Base-by-base conservation (phyloP, 2,797 vertebrate genomes). In the Acrocephalus scirpaceus region DNA sequence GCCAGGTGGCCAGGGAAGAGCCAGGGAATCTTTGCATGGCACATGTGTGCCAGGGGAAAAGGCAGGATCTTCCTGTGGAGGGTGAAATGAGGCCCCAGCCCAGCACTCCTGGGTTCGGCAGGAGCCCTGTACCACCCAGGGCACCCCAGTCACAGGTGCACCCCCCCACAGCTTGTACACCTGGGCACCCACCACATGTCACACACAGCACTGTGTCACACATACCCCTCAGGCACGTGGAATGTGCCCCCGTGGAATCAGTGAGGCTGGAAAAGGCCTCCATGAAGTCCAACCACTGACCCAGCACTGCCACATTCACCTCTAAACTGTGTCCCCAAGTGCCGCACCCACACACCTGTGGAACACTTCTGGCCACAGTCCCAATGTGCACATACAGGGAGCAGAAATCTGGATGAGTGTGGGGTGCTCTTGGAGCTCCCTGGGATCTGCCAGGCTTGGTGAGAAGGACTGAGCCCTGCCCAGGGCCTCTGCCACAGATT, bases 401-500 rank as follows among this genome's bases (percentile, higher is more conserved):
- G 34, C 32, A 88, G 72, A 62, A 58, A 40, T 18, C 30, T 58
- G n/a, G 21, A n/a, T 26, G 87, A 53, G n/a, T 1, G 2, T n/a
- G 1, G 25, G 21, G 9, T 61, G 32, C 26, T 71, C 32, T 38
- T 3, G 0, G 53, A 58, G 69, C 48, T 50, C 13, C 50, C 45
- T 40, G 16, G 64, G 57, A 10, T 61, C 47, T 74, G 36, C 27
- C 54, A 51, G 89, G 44, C 57, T 30, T 16, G 19, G n/a, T 62
- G 58, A 47, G 78, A 53, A 75, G 61, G 32, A 53, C 34, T 8
- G 51, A 48, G 26, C 34, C 57, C 53, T 61, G n/a, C 51, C 53
- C 4, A 2, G 25, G 27, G 26, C 23, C 53, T 47, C 38, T 54
- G 53, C 75, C 2, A 1, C 1, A 1, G 21, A 3, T 5, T 5